Conservation (phyloP, 2,797 vertebrate genomes). For the Myotis daubentonii region DNA sequence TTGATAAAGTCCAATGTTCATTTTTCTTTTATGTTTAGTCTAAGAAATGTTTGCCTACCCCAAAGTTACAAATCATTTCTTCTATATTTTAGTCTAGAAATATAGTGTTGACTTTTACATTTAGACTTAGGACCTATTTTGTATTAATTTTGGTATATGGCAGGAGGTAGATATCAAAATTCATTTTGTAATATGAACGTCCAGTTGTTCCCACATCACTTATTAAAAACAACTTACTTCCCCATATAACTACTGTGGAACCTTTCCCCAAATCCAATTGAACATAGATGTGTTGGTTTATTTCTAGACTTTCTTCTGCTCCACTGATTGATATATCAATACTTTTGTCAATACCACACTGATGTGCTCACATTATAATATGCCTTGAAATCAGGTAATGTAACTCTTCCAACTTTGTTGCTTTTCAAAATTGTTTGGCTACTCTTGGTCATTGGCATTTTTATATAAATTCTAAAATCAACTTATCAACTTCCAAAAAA, state of each 20-base stretch:
- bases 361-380: neutral
- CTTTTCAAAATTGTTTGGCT: neutral
- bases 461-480: neutral
- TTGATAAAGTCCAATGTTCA: neutral
- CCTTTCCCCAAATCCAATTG: neutral
- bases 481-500: neutral
- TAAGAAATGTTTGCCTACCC: neutral
- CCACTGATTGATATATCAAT: neutral
- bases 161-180: neutral
- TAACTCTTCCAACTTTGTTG: neutral
- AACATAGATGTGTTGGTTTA: neutral
- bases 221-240: constrained; percentile 2
- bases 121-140: neutral
- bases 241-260: neutral
- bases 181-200: neutral
- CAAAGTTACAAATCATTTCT: neutral
- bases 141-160: neutral
- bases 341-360: neutral
- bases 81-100: neutral
- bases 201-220: neutral
- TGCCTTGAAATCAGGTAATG: neutral
- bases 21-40: neutral
- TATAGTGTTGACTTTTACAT: neutral
- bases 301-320: neutral
- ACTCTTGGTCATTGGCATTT: neutral